A percentile compares a stretch with the other conserved stretches of the same genome.
Conservation (phyloP, 1,140 invertebrate species). For the Neuroterus valhalla region DNA sequence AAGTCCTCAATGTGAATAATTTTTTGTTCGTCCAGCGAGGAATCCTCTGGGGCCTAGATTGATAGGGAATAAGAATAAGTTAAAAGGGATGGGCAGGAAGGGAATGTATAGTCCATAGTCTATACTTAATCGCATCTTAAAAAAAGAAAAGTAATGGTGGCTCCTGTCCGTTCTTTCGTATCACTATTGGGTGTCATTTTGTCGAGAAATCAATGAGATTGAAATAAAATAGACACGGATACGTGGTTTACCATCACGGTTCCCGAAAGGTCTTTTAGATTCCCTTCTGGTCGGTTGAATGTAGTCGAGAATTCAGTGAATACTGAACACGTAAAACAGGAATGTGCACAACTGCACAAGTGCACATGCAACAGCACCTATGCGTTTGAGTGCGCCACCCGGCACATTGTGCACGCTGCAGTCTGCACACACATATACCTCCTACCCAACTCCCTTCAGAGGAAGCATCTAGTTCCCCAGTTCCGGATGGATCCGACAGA, state of each 20-base stretch:
- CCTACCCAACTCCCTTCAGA: neutral
- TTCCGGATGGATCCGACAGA: slow-evolving; percentile 18
- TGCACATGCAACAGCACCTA: no score
- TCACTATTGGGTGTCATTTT: slow-evolving; percentile 18
- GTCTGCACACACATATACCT: neutral
- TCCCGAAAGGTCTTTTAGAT: slow-evolving; percentile 5
- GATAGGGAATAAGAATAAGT: neutral
- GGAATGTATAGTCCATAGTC: neutral
- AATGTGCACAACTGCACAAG: no score
- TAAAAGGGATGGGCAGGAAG: neutral
- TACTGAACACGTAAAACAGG: neutral
- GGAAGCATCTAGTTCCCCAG: slow-evolving; percentile 9
- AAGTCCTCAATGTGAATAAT: neutral
- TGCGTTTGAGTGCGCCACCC: neutral
- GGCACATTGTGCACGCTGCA: neutral
- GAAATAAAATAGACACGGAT: slow-evolving; percentile 22
- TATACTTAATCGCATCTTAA: slow-evolving; percentile 3
- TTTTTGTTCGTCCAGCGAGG: neutral
- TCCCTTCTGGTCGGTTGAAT: neutral
- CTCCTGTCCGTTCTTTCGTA: slow-evolving; percentile 1
- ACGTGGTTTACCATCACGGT: neutral
- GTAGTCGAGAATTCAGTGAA: neutral
- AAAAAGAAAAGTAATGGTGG: slow-evolving; percentile 9
- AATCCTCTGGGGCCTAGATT: no score
- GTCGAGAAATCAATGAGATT: slow-evolving; percentile 26